Evolutionary conservation across 2,797 vertebrate genomes (phyloP), one percentile per base, ranked within the genome.

Genomic region (Gastrophryne carolinensis): DNA sequence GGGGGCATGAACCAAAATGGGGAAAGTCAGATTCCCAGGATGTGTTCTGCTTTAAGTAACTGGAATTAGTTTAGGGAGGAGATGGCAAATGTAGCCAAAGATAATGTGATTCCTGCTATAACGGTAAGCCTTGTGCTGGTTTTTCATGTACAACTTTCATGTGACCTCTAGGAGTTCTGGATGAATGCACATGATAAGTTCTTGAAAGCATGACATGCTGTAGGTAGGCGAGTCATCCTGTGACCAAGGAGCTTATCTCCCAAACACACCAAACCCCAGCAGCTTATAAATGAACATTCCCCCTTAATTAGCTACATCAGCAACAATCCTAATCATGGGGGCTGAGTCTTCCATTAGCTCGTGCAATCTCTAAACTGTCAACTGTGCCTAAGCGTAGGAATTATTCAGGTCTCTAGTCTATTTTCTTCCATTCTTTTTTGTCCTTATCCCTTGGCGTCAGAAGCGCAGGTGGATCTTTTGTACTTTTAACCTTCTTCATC

Each of bases 91-190:
- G 11, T 39, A 13, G 15, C 50, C 7, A 3, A 1, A 3, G 9
- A 65, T 68, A 10, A 37, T 24, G 5, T 8, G 47, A 70, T 19
- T 52, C 19, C 6, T 35, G n/a, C 21, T 50, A 67, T 34, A 37
- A 69, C 32, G 3, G 3, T 3, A 24, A 34, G 47, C 24, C 34
- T 10, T 24, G 26, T 21, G 34, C 50, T 44, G 44, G n/a, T 11
- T 11, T 62, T 67, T 32, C 27, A 56, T 27, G 64, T 19, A 78
- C 58, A 64, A 58, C 49, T 26, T 70, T 63, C 34, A 61, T 52
- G 17, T 52, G 63, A 79, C 72, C 68, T 32, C 70, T 73, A 68
- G 67, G 57, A 61, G 71, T 75, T 67, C 44, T 9, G 74, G 77
- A 71, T 58, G 78, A 69, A 8, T 37, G 63, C 60, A 75, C 34